phyloP scores from a whole-genome alignment of 2,797 vertebrate genomes.

The Hydrophis major region DNA sequence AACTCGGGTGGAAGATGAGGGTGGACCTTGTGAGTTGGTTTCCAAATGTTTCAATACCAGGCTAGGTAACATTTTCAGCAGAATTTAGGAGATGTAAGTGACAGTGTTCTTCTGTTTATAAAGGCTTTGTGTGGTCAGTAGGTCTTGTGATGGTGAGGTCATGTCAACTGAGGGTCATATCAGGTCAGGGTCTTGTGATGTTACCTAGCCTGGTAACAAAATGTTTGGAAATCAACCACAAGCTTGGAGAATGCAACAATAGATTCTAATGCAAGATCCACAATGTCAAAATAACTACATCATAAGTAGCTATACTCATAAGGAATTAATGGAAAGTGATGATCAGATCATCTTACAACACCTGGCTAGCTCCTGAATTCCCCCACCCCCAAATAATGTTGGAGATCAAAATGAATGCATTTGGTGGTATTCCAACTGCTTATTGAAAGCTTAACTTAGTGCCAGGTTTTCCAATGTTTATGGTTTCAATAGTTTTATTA shows the following conservation, averaged over 20 bases:
- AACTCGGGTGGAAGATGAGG: not conserved
- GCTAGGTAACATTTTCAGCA: not conserved
- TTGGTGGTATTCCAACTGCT: not conserved
- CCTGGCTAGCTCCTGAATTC: not conserved
- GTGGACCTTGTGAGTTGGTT: not conserved
- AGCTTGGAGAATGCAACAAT: not conserved
- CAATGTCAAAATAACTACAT: not conserved
- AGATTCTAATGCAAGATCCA: not conserved
- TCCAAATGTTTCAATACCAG: not conserved
- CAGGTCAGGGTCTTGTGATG: not conserved
- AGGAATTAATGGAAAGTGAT: not conserved
- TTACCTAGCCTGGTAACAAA: not conserved
- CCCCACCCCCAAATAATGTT: not conserved
- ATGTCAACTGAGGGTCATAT: not conserved
- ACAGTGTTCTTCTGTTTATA: not conserved
- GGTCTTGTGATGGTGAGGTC: not conserved
- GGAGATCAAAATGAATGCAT: not conserved
- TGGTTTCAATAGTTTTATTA: not conserved
- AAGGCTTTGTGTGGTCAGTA: not conserved
- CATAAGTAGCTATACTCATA: not conserved
- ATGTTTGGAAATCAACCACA: not conserved
- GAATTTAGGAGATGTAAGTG: not conserved
- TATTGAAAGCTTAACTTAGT: not conserved
- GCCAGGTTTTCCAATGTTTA: not conserved
- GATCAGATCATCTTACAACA: not conserved